Evolutionary conservation across 1,140 invertebrate species (phyloP), one percentile per base, ranked within the genome.

Genomic region (Drosophila mayri): DNA sequence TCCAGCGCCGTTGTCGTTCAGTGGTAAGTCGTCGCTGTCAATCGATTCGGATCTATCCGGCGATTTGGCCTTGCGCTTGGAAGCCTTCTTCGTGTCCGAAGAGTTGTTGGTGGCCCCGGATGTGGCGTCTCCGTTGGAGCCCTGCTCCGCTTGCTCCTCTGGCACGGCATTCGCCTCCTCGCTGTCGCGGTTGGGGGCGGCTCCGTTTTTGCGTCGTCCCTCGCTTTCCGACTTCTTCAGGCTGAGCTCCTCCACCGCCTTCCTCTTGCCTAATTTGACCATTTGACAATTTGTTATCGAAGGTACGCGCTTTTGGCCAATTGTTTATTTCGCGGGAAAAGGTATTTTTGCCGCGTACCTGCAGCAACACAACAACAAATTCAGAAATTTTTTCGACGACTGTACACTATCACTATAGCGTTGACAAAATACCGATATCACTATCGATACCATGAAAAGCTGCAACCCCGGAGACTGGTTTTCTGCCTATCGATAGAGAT

Each of bases 231-330:
- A 22, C 61, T 76, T 86, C 38, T 47, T 83, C 14, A 66, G 82
- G 49, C 47, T 55, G 0, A 60, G n/a, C 30, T 79, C 76, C 22
- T 78, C 73, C 1, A 68, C 54, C 7, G 66, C 43, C 38, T 81
- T 85, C 28, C 54, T 88, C 41, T 81, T 90, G 2, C 85, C 85
- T 6, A 75, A 28, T 32, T 88, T 88, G 0, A 50, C 80, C 84
- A 88, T 88, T 2, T 11, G 60, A 6, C n/a, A 1, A 1, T 20
- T n/a, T 12, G 7, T n/a, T 22, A 18, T 10, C 16, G 5, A 11
- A 25, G 9, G 1, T 28, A 9, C 14, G 3, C 6, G 8, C 50
- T 54, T 20, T 54, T 54, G 14, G 4, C 18, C 32, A 18, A 38
- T 65, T 52, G 61, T 52, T 66, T 52, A 43, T 30, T 20, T 12